Evolutionary conservation across 2,113 vertebrate genomes (phyloP), one percentile per base, ranked within the genome.

Genomic region (Sardina pilchardus): DNA sequence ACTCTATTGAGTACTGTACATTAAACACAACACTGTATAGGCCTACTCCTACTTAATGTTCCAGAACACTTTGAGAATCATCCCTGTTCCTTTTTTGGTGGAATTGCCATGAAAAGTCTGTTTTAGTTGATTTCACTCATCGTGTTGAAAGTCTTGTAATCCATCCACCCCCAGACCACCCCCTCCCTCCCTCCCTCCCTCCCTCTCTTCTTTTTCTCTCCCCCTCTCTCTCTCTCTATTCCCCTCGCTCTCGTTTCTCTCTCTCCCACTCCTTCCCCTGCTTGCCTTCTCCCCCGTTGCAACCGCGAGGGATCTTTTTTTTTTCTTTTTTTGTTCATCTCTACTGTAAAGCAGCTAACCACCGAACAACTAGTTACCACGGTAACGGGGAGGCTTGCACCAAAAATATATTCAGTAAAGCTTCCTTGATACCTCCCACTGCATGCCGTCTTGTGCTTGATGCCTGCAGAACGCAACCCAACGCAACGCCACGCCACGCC

Each of bases 361-460:
- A 85, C 86, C 30, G 91, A 93, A 93, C 91, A 90, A 90, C 91
- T 90, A 91, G 94, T 95, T 95, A 92, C 94, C 93, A 94, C 86
- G 94, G 94, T 93, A 95, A 95, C 94, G 92, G 88, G 89, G 86
- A 94, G 94, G 91, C 94, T 94, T 90, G 91, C 88, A 92, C 94
- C 93, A 94, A 94, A 95, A 94, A 95, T 94, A 94, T 93, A 94
- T 93, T 92, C 93, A 88, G 90, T 92, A 93, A 91, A 94, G 92
- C 92, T 91, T 92, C 89, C 93, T 92, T 86, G 89, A 92, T 92
- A 85, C 91, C 90, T 90, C 92, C 93, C 85, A 90, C 92, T 86
- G 59, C 86, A 90, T 92, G 91, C 90, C 91, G 86, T 89, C 47
- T 86, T 86, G 85, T 85, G 89, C 90, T 90, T 86, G 87, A 85